These are phyloP conservation scores for Galendromus occidentalis DNA, from an alignment of 1,140 invertebrate genomes.

Conservation along the genomic window DNA sequence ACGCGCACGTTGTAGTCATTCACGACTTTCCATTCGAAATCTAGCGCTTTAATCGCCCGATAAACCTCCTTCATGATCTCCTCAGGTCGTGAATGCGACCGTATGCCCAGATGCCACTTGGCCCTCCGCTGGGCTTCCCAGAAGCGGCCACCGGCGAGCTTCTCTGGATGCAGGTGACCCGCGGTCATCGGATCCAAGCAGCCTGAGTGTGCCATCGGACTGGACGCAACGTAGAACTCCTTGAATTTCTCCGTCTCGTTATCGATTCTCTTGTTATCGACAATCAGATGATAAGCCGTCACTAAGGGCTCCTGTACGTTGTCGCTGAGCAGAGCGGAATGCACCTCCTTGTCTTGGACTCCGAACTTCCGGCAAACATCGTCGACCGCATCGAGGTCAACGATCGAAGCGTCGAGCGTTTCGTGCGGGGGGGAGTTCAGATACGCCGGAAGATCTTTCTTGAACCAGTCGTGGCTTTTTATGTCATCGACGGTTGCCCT, in stretches of 20 bases:
- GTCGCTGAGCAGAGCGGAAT: not conserved
- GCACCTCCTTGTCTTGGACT: not conserved
- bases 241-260: not conserved
- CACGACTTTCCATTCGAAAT: conserved; percentile 35
- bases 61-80: conserved; percentile 40
- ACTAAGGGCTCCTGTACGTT: not conserved
- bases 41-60: conserved; percentile 35
- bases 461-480: not conserved
- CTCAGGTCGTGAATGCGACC: conserved; percentile 35
- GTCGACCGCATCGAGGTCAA: conserved; percentile 74
- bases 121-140: no score
- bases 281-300: not conserved
- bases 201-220: not conserved
- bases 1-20: conserved; percentile 33
- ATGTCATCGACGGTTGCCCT: conserved; percentile 60
- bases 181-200: not conserved
- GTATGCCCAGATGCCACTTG: conserved; percentile 26
- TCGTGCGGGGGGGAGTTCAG: conserved; percentile 86
- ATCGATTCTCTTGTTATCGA: not conserved
- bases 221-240: not conserved
- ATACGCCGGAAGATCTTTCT: conserved; percentile 72
- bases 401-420: conserved; percentile 75
- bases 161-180: not conserved
- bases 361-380: not conserved
- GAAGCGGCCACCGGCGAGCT: no score